Conservation (phyloP, 2,888 invertebrate species). For the Xestobium rufovillosum region DNA sequence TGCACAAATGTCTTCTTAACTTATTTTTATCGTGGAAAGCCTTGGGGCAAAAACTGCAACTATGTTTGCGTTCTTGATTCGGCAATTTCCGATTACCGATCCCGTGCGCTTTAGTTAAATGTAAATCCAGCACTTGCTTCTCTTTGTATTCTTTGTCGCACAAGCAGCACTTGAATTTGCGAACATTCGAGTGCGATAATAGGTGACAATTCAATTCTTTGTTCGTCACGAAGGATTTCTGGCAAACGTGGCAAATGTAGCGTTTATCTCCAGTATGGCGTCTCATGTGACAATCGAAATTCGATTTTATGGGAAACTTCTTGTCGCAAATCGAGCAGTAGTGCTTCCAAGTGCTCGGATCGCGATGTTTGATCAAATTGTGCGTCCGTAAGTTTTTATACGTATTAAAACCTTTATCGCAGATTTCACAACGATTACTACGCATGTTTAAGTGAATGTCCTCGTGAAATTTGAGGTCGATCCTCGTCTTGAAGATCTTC, state of each 20-base stretch:
- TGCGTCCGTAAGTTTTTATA: slow-evolving; percentile 33
- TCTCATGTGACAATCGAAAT: slow-evolving; percentile 31
- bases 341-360: slow-evolving; percentile 30
- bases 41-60: neutral
- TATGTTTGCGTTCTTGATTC: slow-evolving; percentile 27
- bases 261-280: slow-evolving; percentile 32
- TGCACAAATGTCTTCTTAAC: slow-evolving; percentile 30
- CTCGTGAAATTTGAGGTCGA: slow-evolving; percentile 31
- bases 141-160: slow-evolving; percentile 49
- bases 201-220: slow-evolving; percentile 31
- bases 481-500: slow-evolving; percentile 39
- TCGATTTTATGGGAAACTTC: slow-evolving; percentile 33
- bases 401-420: slow-evolving; percentile 31
- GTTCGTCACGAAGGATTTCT: slow-evolving; percentile 30
- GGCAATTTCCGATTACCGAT: neutral
- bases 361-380: slow-evolving; percentile 34
- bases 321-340: slow-evolving; percentile 28
- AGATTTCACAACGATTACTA: slow-evolving; percentile 30
- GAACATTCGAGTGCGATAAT: slow-evolving; percentile 30
- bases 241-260: slow-evolving; percentile 31
- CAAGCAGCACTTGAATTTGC: slow-evolving; percentile 41
- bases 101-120: slow-evolving; percentile 3
- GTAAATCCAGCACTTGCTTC: slow-evolving; percentile 23
- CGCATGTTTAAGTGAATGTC: slow-evolving; percentile 31
- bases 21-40: slow-evolving; percentile 28